Conservation (phyloP, 2,113 vertebrate genomes). For the Theristicus caerulescens region DNA sequence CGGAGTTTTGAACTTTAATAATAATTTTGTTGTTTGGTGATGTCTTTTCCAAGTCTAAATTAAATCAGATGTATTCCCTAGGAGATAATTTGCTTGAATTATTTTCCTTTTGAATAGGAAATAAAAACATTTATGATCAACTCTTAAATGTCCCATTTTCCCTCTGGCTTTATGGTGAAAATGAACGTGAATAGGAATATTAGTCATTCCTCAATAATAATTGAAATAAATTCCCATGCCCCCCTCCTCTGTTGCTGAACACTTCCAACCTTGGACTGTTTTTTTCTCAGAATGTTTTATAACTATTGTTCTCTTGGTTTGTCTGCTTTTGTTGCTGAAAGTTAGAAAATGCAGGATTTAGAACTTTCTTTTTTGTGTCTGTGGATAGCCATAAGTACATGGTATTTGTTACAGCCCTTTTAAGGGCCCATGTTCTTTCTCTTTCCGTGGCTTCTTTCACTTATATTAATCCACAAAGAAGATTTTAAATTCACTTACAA, state of each 20-base stretch:
- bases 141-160: slow-evolving; percentile 54
- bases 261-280: slow-evolving; percentile 48
- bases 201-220: slow-evolving; percentile 59
- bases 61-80: slow-evolving; percentile 69
- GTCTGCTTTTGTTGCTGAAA: slow-evolving; percentile 60
- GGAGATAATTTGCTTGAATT: slow-evolving; percentile 64
- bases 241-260: slow-evolving; percentile 38
- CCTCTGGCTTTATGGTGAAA: slow-evolving; percentile 58
- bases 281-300: slow-evolving; percentile 55
- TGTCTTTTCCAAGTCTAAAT: slow-evolving; percentile 62
- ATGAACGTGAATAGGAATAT: slow-evolving; percentile 62
- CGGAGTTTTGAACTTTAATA: slow-evolving; percentile 62
- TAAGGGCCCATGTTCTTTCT: background rate
- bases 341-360: slow-evolving; percentile 63
- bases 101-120: slow-evolving; percentile 68
- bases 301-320: slow-evolving; percentile 65
- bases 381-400: background rate
- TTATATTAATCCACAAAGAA: background rate
- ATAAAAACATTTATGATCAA: slow-evolving; percentile 71
- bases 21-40: slow-evolving; percentile 58
- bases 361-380: slow-evolving; percentile 34
- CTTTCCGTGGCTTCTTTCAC: background rate
- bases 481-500: background rate
- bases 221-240: slow-evolving; percentile 48
- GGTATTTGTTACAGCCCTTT: background rate